Evolutionary conservation across 2,888 invertebrate species (phyloP).

Genomic region (Cephus nigrinus): DNA sequence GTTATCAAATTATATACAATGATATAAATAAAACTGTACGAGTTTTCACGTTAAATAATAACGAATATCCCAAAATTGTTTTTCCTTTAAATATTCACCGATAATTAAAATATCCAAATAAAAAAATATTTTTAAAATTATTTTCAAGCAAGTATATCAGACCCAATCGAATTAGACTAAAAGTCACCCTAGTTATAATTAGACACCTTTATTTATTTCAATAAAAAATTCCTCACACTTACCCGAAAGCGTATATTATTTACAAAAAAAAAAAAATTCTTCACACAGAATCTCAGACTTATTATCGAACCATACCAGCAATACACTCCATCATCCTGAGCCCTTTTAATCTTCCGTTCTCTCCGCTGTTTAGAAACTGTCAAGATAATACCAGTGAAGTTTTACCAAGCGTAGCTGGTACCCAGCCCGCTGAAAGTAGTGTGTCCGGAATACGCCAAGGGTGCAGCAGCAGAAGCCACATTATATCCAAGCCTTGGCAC

Average conservation of each 20-base stretch:
- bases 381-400: neutral
- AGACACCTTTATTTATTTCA: neutral
- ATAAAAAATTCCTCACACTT: neutral
- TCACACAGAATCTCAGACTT: neutral
- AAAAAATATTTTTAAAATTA: neutral
- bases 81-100: neutral
- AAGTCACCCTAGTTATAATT: neutral
- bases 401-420: slow-evolving; percentile 20
- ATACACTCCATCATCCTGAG: neutral
- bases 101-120: neutral
- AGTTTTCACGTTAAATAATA: neutral
- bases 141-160: neutral
- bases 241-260: neutral
- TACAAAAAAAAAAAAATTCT: neutral
- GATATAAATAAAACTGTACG: neutral
- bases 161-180: neutral
- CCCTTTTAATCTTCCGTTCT: neutral
- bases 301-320: neutral
- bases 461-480: slow-evolving; percentile 13
- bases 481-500: slow-evolving; percentile 15
- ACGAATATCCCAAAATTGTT: neutral
- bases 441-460: slow-evolving; percentile 11
- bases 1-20: neutral
- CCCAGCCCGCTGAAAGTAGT: slow-evolving; percentile 27
- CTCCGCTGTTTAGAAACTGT: neutral